These are phyloP conservation scores for Trichoplax adhaerens DNA, from an alignment of 37 sponge, comb jelly and placozoan genomes.

Conservation along the genomic window DNA sequence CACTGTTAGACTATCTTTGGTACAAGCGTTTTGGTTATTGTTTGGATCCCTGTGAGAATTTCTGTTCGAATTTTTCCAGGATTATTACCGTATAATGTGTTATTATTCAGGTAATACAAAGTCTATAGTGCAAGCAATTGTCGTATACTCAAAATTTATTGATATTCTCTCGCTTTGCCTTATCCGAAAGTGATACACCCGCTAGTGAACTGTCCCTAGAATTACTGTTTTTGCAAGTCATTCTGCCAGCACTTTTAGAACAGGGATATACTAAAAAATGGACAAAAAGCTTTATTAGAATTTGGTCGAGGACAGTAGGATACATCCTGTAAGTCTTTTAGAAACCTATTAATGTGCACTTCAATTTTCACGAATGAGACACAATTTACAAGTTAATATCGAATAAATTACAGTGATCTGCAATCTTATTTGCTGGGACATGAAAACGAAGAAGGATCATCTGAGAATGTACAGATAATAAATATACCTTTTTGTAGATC, in stretches of 20 bases:
- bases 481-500: no score
- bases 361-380: no score
- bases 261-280: constrained; percentile 57
- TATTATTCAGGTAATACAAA: constrained; percentile 31
- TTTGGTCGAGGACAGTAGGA: constrained; percentile 47
- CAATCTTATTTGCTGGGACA: constrained; percentile 69
- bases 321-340: constrained; percentile 8
- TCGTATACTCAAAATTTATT: no score
- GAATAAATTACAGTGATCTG: constrained; percentile 20
- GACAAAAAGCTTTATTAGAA: constrained; percentile 31
- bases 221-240: constrained; percentile 71
- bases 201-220: constrained; percentile 71
- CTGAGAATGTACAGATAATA: no score
- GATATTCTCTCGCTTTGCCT: neutral
- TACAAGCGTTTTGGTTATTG: constrained; percentile 54
- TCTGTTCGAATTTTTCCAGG: constrained; percentile 19
- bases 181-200: constrained; percentile 5
- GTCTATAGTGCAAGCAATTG: neutral
- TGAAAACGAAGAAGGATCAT: constrained; percentile 7
- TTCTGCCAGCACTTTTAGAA: constrained; percentile 76
- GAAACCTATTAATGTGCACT: no score
- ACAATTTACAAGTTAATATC: no score
- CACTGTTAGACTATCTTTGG: constrained; percentile 70
- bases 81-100: constrained; percentile 67
- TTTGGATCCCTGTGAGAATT: constrained; percentile 46